Base-by-base conservation (phyloP, 2,888 invertebrate genomes). In the Ichneumoninae sp. region DNA sequence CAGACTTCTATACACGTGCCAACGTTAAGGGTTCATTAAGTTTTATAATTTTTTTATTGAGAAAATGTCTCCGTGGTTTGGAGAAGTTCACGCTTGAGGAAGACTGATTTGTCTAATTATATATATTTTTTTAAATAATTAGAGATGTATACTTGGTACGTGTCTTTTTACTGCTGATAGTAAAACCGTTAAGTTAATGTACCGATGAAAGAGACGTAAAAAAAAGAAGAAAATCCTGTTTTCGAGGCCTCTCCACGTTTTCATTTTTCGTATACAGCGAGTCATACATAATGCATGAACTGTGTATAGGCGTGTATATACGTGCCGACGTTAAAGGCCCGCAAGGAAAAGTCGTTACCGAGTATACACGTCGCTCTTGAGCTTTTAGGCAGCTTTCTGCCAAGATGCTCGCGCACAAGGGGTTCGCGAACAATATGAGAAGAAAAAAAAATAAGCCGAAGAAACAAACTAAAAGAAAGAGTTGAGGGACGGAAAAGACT, bases 371-470 rank as follows among this genome's bases (percentile, higher is more conserved):
- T 68, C 22, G 71, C 71, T 75, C 26, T 54, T 66, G 68, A 78
- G 82, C 81, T 85, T 85, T 85, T 82, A 81, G 85, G 66, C 81
- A 79, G 81, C 74, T 79, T 82, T 83, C 80, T 75, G 71, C 75
- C 75, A 71, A 80, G 79, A 83, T 80, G 79, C 73, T 83, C 63
- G 79, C 70, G 30, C 73, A 60, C 78, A 82, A 85, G 75, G 70
- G 80, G 80, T 82, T 71, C 83, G 70, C 63, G 80, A 83, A 85
- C 83, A 78, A 86, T 80, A 70, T 81, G 70, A 86, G 85, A 87
- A 52, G 22, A 63, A 63, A 26, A 57, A 65, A 82, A 57, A 7
- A 22, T 16, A 47, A 47, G 44, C 44, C 16, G 16, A 5, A 47
- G 44, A 68, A 68, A 54, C 3, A 50, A 74, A 47, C 30, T 36